Base-by-base conservation (phyloP, 2,113 vertebrate species). In the Nothobranchius furzeri region DNA sequence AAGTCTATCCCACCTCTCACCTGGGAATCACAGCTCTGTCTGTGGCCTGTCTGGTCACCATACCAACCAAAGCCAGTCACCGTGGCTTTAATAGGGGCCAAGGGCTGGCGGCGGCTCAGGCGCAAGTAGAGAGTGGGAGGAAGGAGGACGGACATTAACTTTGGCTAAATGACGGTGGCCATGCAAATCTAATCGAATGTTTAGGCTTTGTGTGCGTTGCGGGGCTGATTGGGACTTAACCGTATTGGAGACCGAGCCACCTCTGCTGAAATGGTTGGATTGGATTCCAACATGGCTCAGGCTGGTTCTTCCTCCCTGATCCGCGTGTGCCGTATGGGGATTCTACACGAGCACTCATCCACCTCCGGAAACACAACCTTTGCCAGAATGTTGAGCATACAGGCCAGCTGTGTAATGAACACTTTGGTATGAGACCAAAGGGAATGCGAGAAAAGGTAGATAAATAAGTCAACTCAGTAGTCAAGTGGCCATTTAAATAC, bases 1-100 rank as follows among this genome's bases (percentile, higher is more conserved):
- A 91, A 92, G 90, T 92, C 91, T 91, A 92, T 93, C 89, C 88
- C 91, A 93, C 92, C 92, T 93, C 92, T 93, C 91, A 93, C 92
- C 91, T 89, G 88, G 89, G 91, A 92, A 91, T 90, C 90, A 89
- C 83, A 78, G 79, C 88, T 90, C 74, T 83, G 75, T 76, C 85
- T 77, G 77, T 82, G 81, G 75, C 83, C 87, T 73, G 84, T 88
- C 84, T 89, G 84, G 88, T 86, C 86, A 77, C 87, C 84, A 89
- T 79, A 87, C 90, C 89, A 88, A 90, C 88, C 88, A 87, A 77
- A 82, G 82, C 79, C 70, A 72, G 87, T 81, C 86, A 88, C 84
- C 88, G 80, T 79, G 82, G 90, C 85, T 90, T 90, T 92, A 90
- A 91, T 92, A 91, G 89, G 85, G 92, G 91, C 88, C 89, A 83